Evolutionary conservation across 1,140 invertebrate species (phyloP).

Genomic region (Sminthurinus signatus): DNA sequence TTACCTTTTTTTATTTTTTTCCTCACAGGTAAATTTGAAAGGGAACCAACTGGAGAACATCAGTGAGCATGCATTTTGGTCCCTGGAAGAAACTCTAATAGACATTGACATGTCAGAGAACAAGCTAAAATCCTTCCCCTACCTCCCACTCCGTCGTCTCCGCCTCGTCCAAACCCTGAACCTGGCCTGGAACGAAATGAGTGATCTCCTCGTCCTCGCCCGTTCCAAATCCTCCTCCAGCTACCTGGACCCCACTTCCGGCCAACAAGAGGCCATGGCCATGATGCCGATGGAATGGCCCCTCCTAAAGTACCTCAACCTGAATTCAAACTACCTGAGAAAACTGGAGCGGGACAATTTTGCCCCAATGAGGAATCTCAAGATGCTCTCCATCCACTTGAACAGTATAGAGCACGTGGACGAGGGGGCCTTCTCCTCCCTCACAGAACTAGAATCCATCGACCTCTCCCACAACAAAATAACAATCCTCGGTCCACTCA

Average conservation of each 20-base stretch:
- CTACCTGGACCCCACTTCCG: not conserved
- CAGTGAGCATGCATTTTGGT: conserved; percentile 77
- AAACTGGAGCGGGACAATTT: conserved; percentile 68
- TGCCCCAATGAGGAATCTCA: conserved; percentile 65
- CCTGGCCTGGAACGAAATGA: conserved; percentile 76
- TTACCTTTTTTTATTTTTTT: conserved; percentile 11
- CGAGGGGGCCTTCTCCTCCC: conserved; percentile 63
- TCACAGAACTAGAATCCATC: conserved; percentile 68
- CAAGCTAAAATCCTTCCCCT: conserved; percentile 70
- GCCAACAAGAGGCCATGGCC: not conserved
- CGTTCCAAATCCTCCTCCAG: conserved; percentile 1
- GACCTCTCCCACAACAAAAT: conserved; percentile 85
- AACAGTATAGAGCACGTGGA: conserved; percentile 73
- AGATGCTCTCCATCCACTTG: conserved; percentile 71
- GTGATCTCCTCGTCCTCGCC: conserved; percentile 58
- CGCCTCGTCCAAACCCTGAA: conserved; percentile 63
- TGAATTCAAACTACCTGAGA: conserved; percentile 78
- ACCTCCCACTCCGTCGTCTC: conserved; percentile 66
- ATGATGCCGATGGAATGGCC: conserved; percentile 42
- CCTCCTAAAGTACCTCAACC: conserved; percentile 67
- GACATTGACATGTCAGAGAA: conserved; percentile 82
- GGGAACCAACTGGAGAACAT: conserved; percentile 69
- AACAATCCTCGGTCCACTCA: conserved; percentile 43
- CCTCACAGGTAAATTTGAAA: conserved; percentile 58
- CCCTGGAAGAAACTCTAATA: conserved; percentile 67